Evolutionary conservation across 2,113 vertebrate species (phyloP).

Genomic region (Lycaon pictus): DNA sequence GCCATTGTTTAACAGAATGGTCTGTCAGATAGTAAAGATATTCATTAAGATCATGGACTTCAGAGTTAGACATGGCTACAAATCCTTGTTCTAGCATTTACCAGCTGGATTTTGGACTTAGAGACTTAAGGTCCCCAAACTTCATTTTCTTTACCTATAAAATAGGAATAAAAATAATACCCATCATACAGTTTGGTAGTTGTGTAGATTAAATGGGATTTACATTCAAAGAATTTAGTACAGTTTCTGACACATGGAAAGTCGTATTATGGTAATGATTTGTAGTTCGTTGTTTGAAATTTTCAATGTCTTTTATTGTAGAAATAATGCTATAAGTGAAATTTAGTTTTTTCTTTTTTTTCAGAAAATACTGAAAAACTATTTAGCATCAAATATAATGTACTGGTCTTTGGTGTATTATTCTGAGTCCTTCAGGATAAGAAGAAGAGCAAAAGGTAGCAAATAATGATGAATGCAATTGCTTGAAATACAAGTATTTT

Average conservation of each 20-base stretch:
- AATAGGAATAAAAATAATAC: background rate
- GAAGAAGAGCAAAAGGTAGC: background rate
- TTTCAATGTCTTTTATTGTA: conserved; percentile 10
- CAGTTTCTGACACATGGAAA: background rate
- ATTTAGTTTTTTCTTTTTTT: background rate
- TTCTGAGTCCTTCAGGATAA: conserved; percentile 6
- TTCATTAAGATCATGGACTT: background rate
- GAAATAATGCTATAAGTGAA: conserved; percentile 31
- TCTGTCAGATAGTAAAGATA: background rate
- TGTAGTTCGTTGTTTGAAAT: conserved; percentile 19
- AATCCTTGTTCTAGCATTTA: background rate
- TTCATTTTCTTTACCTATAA: background rate
- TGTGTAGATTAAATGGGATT: conserved; percentile 1
- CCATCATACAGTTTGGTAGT: background rate
- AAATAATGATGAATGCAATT: background rate
- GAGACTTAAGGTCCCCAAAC: background rate
- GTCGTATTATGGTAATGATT: background rate
- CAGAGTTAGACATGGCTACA: background rate
- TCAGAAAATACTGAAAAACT: conserved; percentile 16
- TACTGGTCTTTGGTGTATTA: background rate
- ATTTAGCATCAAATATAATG: background rate
- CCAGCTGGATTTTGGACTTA: background rate
- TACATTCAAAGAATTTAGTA: background rate
- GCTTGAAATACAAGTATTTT: background rate
- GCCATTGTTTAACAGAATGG: background rate